Conservation (phyloP, 1,140 invertebrate genomes). For the Venustaconcha ellipsiformis region DNA sequence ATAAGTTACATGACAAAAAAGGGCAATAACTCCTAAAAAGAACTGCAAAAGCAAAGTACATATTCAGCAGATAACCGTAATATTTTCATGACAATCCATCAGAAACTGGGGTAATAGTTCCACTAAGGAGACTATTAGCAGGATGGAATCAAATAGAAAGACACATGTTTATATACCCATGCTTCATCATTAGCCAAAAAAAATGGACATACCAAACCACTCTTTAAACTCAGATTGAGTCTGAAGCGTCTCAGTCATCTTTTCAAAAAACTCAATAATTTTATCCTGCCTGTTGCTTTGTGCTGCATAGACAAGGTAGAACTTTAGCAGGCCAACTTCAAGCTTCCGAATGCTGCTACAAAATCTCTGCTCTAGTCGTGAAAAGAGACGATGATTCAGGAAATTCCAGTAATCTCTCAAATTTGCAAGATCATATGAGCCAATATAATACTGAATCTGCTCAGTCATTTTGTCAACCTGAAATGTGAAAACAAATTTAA, state of each 20-base stretch:
- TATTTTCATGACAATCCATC: too few species aligned
- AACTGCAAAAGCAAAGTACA: too few species aligned
- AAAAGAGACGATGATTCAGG: slow-evolving; percentile 87
- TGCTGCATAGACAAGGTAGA: slow-evolving; percentile 89
- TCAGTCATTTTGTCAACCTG: slow-evolving; percentile 91
- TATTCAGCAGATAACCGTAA: too few species aligned
- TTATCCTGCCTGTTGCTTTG: slow-evolving; percentile 86
- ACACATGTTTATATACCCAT: too few species aligned
- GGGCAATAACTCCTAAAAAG: too few species aligned
- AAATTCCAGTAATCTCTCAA: slow-evolving; percentile 89
- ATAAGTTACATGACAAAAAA: too few species aligned
- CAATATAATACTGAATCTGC: slow-evolving; percentile 84
- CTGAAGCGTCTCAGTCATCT: slow-evolving; percentile 88
- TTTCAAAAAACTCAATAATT: slow-evolving; percentile 89
- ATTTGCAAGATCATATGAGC: slow-evolving; percentile 81
- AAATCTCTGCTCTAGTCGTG: slow-evolving; percentile 87
- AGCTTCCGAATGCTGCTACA: slow-evolving; percentile 84
- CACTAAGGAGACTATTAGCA: too few species aligned
- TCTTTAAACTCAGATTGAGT: slow-evolving; percentile 94
- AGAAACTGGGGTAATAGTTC: too few species aligned
- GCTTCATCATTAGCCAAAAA: background rate
- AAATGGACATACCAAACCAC: slow-evolving; percentile 88
- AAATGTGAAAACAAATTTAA: slow-evolving; percentile 36
- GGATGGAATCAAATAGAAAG: too few species aligned
- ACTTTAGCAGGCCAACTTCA: slow-evolving; percentile 88